Conservation (phyloP, 53 echinoderm and acorn worm species). For the Hippasteria phrygiana region DNA sequence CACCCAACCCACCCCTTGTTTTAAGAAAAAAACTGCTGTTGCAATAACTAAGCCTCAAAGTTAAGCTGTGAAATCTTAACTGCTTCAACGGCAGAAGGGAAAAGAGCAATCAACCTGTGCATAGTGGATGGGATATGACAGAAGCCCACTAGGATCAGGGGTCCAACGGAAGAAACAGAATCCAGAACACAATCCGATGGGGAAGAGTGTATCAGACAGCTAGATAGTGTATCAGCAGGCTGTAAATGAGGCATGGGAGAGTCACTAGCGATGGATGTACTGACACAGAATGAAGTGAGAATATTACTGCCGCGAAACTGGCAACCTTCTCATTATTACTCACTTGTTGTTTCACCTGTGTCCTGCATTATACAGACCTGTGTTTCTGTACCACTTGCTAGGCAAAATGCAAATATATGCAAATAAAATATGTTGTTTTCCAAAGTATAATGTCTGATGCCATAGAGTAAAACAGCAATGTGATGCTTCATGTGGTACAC, state of each 20-base stretch:
- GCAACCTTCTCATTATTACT: background rate
- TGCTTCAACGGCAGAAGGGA: too few species aligned
- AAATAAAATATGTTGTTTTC: too few species aligned
- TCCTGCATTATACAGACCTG: background rate
- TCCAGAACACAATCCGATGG: background rate
- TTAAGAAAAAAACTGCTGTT: too few species aligned
- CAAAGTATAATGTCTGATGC: too few species aligned
- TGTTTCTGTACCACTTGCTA: background rate
- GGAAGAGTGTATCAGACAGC: background rate
- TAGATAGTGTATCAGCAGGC: background rate
- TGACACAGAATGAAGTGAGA: background rate
- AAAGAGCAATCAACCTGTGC: too few species aligned
- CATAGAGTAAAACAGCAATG: too few species aligned
- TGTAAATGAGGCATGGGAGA: background rate
- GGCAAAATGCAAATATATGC: too few species aligned
- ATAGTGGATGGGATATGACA: background rate
- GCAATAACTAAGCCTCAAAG: too few species aligned
- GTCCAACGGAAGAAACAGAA: background rate
- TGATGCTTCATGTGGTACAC: background rate
- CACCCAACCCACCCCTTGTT: too few species aligned
- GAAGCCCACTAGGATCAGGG: background rate
- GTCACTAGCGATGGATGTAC: background rate
- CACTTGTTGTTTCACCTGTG: background rate
- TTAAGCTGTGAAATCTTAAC: too few species aligned
- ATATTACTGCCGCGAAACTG: background rate